Evolutionary conservation across 2,888 invertebrate species (phyloP).

Genomic region (Siphlonurus alternatus): DNA sequence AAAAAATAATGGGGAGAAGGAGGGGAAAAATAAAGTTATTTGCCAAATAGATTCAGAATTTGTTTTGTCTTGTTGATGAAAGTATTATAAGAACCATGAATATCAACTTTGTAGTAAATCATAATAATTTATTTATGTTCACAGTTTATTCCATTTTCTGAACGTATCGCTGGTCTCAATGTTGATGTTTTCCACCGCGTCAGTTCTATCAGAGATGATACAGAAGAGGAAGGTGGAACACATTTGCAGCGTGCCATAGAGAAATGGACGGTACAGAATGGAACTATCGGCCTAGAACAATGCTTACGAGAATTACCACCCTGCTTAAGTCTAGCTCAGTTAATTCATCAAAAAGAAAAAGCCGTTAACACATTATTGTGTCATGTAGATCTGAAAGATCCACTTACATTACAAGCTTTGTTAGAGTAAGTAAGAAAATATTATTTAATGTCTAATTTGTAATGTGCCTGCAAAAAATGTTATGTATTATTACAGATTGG

Average conservation of each 20-base stretch:
- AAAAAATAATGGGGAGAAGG: too few species aligned
- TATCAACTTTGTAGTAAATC: neutral
- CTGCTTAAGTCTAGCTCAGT: constrained; percentile 31
- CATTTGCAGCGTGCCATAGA: constrained; percentile 65
- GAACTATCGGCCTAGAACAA: constrained; percentile 61
- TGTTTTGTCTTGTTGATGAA: constrained; percentile 7
- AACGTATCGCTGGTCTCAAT: constrained; percentile 70
- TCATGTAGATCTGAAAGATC: constrained; percentile 53
- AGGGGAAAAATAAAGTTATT: too few species aligned
- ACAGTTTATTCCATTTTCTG: constrained; percentile 75
- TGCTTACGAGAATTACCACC: constrained; percentile 41
- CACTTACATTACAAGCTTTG: constrained; percentile 59
- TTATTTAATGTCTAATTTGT: neutral
- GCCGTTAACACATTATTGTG: constrained; percentile 53
- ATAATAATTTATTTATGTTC: constrained; percentile 19
- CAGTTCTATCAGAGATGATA: constrained; percentile 48
- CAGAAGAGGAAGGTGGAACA: constrained; percentile 49
- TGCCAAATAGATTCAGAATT: too few species aligned
- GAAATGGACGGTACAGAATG: constrained; percentile 81
- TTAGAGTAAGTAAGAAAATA: constrained; percentile 51
- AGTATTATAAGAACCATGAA: constrained; percentile 2
- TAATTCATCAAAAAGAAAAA: constrained; percentile 62
- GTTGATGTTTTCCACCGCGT: constrained; percentile 77
- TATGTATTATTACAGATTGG: constrained; percentile 41
- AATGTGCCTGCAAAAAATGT: too few species aligned